Percentiles rank a stretch among this genome's conserved stretches.
Conservation (phyloP, 2,888 invertebrate species). For the Frankliniella fusca region DNA sequence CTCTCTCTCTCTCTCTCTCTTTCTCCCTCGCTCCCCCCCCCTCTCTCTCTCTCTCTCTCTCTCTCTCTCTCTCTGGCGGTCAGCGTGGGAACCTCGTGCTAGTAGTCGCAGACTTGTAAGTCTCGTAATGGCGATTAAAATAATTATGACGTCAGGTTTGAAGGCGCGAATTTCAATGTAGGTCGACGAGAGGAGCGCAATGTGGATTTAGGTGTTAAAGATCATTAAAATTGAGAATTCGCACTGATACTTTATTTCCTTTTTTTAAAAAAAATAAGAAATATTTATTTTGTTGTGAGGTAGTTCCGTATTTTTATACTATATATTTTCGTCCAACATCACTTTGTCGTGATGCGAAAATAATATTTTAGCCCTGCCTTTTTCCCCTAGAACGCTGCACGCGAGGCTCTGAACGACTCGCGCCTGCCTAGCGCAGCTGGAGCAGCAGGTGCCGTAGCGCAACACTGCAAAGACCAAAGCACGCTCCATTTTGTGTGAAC, state of each 20-base stretch:
- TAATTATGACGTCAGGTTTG: slow-evolving; percentile 23
- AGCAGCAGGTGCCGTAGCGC: too few relatives aligned
- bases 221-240: not conserved
- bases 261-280: not conserved
- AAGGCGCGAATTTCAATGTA: slow-evolving; percentile 15
- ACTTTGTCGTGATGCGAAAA: not conserved
- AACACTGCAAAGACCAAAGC: too few relatives aligned
- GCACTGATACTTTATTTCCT: not conserved
- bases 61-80: not conserved
- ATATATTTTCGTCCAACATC: not conserved
- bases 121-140: slow-evolving; percentile 9
- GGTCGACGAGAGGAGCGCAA: not conserved
- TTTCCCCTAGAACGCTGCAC: too few relatives aligned
- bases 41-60: not conserved
- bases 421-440: too few relatives aligned
- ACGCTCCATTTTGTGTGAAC: too few relatives aligned
- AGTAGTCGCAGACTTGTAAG: not conserved
- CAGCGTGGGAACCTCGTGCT: not conserved
- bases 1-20: not conserved
- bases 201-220: not conserved
- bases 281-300: not conserved
- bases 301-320: not conserved
- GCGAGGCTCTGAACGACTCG: too few relatives aligned
- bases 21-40: too few relatives aligned
- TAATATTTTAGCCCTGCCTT: not conserved